Base-by-base conservation (phyloP, 2,888 invertebrate genomes). In the Philaethria dido region DNA sequence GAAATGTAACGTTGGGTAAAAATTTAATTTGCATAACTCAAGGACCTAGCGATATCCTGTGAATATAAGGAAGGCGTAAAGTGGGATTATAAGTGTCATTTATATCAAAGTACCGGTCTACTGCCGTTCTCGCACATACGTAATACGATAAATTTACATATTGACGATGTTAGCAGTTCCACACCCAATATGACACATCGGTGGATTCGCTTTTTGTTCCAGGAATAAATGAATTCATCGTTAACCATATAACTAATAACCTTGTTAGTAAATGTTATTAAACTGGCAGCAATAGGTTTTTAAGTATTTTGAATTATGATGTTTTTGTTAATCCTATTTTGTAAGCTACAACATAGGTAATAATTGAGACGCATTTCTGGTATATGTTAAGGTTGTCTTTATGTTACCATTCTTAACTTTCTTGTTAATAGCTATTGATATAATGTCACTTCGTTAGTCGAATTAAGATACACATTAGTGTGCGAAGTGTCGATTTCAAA, bases 61-160 rank as follows among this genome's bases (percentile, higher is more conserved):
- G 29, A 60, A 57, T 57, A 39, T 64, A 25, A 59, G 48, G 48
- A 39, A 48, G 62, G 36, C 25, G 59, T 50, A 33, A 60, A 65
- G 59, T 65, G 60, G 44, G 18, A 42, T 59, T 64, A 48, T 33
- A 63, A 63, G 66, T 63, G 61, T 64, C 44, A 20, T 61, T 66
- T 60, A 60, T 62, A 62, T 44, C 60, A 29, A 69, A 45, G 59
- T 60, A 61, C 36, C 62, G 39, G 48, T 36, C 44, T 59, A 29
- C 20, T 45, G 33, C 52, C 83, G 73, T 74, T 67, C 39, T 70
- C 64, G 70, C 83, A 81, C 80, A 62, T 69, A 69, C 61, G 60
- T 64, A 55, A 66, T 61, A 47, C 36, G 50, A 63, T 47, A 55
- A 54, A 70, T 68, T 70, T 57, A 59, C 65, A 68, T 66, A 70